A percentile compares a stretch with the other conserved stretches of the same genome.
Conservation (phyloP, 2,113 vertebrate species). For the Sinocyclocheilus anshuiensis region DNA sequence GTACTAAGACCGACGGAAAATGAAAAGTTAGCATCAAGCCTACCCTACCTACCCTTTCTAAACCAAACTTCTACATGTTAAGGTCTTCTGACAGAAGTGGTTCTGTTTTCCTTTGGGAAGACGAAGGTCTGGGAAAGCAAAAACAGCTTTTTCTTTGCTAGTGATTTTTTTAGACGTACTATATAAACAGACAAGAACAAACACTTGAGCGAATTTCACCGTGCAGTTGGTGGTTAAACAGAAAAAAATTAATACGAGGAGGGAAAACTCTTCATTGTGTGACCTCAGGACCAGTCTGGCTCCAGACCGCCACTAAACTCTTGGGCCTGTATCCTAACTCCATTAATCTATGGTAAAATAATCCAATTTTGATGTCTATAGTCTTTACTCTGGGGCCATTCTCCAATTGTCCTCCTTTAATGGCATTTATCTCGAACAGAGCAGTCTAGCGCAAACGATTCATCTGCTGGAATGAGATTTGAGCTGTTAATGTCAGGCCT, state of each 20-base stretch:
- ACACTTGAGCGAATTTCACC: neutral
- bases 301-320: neutral
- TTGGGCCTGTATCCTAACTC: slow-evolving; percentile 47
- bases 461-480: slow-evolving; percentile 31
- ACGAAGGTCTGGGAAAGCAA: slow-evolving; percentile 58
- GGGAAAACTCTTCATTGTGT: slow-evolving; percentile 4
- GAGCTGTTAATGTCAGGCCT: neutral
- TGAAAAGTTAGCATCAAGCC: no score
- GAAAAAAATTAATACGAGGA: neutral
- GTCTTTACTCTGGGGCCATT: slow-evolving; percentile 54
- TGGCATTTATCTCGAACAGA: slow-evolving; percentile 53
- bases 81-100: neutral
- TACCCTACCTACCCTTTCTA: neutral
- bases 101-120: slow-evolving; percentile 64
- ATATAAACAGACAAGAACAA: neutral
- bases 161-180: neutral
- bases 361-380: slow-evolving; percentile 59
- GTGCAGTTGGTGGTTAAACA: neutral
- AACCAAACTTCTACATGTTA: neutral
- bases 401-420: slow-evolving; percentile 45
- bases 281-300: slow-evolving; percentile 30
- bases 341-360: slow-evolving; percentile 63
- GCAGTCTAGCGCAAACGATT: neutral
- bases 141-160: slow-evolving; percentile 8
- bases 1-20: no score